phyloP scores from a whole-genome alignment of 1,140 invertebrate genomes.

The Lepidurus packardi region DNA sequence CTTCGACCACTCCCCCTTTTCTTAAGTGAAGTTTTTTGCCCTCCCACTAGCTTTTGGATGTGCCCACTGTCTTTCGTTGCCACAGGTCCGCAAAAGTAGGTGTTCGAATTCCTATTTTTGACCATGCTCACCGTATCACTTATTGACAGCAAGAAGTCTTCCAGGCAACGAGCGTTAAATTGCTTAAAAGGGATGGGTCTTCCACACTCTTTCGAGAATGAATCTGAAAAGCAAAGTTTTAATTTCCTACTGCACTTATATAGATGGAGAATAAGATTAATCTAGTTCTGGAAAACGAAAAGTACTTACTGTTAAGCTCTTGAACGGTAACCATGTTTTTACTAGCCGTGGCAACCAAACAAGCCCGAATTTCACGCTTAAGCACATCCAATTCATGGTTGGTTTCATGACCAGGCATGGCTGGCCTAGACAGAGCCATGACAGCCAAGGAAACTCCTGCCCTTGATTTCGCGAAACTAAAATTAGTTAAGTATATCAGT shows the following conservation, averaged over 20 bases:
- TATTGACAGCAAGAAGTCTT: not conserved
- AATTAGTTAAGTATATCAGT: not conserved
- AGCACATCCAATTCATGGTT: not conserved
- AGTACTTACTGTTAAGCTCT: not conserved
- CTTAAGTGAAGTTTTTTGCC: not conserved
- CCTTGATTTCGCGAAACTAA: not conserved
- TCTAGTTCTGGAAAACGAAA: not conserved
- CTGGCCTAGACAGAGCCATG: not conserved
- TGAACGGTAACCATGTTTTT: not conserved
- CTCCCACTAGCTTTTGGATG: slow-evolving; percentile 1
- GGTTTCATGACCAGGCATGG: not conserved
- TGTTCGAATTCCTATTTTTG: not conserved
- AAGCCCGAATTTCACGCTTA: not conserved
- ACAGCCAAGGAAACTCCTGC: not conserved
- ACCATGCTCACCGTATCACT: not conserved
- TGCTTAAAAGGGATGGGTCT: not conserved
- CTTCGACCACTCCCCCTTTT: not conserved
- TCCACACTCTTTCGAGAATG: not conserved
- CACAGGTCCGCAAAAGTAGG: not conserved
- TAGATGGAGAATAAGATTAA: not conserved
- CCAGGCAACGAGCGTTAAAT: not conserved
- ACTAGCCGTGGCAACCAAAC: not conserved
- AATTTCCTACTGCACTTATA: too few relatives aligned
- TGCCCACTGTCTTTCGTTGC: not conserved
- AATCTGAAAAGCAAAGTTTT: not conserved